Percentiles rank a stretch among this genome's conserved stretches.
phyloP scores from a whole-genome alignment of 2,888 invertebrate species.

The Stegana nigrithorax region DNA sequence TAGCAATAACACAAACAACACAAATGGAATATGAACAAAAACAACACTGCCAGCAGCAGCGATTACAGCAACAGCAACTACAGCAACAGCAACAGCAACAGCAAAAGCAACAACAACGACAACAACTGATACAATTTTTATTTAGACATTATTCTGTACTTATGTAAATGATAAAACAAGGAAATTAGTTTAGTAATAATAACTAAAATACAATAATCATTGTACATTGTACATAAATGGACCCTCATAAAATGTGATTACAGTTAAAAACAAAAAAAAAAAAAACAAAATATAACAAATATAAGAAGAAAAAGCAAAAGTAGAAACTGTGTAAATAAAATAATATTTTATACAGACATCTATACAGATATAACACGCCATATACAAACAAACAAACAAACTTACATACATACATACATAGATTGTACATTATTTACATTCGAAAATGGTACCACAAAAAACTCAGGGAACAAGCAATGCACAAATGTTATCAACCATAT shows the following conservation, averaged over 20 bases:
- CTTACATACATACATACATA: background rate
- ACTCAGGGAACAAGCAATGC: conserved; percentile 49
- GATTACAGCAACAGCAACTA: background rate
- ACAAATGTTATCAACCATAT: conserved; percentile 31
- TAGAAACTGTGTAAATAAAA: too few species aligned
- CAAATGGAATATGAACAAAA: background rate
- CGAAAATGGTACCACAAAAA: conserved; percentile 59
- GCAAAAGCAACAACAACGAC: background rate
- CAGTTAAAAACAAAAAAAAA: background rate
- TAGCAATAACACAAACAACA: background rate
- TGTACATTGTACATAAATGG: conserved; percentile 19
- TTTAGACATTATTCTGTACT: background rate
- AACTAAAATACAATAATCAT: conserved; percentile 5
- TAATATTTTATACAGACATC: background rate
- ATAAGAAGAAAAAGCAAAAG: conserved; percentile 2
- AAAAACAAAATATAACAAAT: conserved; percentile 10
- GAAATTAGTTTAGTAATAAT: conserved; percentile 5
- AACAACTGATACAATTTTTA: background rate
- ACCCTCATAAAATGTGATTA: conserved; percentile 3
- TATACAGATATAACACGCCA: too few species aligned
- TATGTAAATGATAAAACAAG: background rate
- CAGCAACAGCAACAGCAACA: too few species aligned
- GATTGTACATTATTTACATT: background rate
- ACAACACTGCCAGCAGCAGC: background rate
- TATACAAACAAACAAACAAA: background rate